Evolutionary conservation across 2,797 vertebrate genomes (phyloP), one percentile per base, ranked within the genome.

Genomic region (Syngnathus acus): DNA sequence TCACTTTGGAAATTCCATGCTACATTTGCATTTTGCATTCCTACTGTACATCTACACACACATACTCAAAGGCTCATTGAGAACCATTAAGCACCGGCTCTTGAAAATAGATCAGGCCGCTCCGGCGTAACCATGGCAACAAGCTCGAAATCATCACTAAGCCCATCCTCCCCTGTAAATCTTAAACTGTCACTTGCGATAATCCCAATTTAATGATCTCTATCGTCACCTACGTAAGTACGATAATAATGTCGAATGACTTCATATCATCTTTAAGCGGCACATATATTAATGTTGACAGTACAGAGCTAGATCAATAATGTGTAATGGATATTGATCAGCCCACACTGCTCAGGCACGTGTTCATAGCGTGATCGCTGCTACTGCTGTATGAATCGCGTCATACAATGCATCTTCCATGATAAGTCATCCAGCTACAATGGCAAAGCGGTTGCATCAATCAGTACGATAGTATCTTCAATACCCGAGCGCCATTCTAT

Each of bases 91-190:
- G 80, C 74, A 68, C 65, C 72, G 65, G 78, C 81, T 76, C 79
- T 84, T 83, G 73, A 85, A 85, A 87, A 89, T 82, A 72, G 84
- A 89, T 81, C 68, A 80, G 73, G 72, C 84, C 78, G 87, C 74
- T 81, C 74, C 76, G 66, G 60, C 38, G 84, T 91, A 77, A 77
- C 90, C 87, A 91, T 92, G 84, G 87, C 77, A 89, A 92, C 89
- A 71, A 39, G 67, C 75, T 78, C 65, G 73, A 81, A 82, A 84
- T 81, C 62, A 73, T 76, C 84, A 83, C 71, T 75, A 68, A 72
- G 72, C 63, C 47, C 67, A 65, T 2, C 32, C 26, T 8, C 16
- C 47, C 14, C 14, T 2, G 11, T 55, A 6, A 55, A 65, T 40
- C 77, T 70, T 63, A 55, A 53, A 65, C 66, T 58, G 53, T 68